Percentiles rank a stretch among this genome's conserved stretches.
phyloP scores from a whole-genome alignment of 2,113 vertebrate genomes.

The Centrocercus urophasianus region DNA sequence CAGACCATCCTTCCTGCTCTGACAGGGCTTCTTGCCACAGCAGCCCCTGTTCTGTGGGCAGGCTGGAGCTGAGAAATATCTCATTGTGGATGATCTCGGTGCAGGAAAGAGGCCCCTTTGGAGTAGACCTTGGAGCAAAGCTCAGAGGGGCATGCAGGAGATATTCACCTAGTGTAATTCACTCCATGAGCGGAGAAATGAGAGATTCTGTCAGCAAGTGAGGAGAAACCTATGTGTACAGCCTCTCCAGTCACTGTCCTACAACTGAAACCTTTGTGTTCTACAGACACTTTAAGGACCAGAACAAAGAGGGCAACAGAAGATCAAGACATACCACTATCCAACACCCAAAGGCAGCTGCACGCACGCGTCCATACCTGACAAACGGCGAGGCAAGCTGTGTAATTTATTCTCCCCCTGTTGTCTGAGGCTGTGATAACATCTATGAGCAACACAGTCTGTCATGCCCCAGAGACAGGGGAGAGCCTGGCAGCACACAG shows the following conservation, averaged over 20 bases:
- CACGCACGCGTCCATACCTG: neutral
- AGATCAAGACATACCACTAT: neutral
- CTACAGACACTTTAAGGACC: rapidly evolving
- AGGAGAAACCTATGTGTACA: rapidly evolving
- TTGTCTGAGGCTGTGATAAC: neutral
- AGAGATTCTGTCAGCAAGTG: neutral
- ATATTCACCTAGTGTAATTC: rapidly evolving
- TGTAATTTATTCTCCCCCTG: neutral
- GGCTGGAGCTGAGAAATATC: neutral
- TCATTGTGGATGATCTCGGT: neutral
- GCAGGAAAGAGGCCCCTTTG: neutral
- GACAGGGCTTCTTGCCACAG: neutral
- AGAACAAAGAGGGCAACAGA: neutral
- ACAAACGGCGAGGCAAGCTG: neutral
- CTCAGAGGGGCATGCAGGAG: neutral
- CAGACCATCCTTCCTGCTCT: neutral
- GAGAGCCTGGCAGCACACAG: neutral
- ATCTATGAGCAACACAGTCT: neutral
- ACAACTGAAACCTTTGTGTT: neutral
- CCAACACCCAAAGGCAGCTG: rapidly evolving
- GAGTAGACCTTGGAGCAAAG: neutral
- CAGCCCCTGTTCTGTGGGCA: neutral
- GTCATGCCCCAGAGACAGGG: neutral
- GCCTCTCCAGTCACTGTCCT: rapidly evolving
- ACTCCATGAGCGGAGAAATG: neutral